phyloP scores from a whole-genome alignment of 2,797 vertebrate species.

The Ataeniobius toweri region DNA sequence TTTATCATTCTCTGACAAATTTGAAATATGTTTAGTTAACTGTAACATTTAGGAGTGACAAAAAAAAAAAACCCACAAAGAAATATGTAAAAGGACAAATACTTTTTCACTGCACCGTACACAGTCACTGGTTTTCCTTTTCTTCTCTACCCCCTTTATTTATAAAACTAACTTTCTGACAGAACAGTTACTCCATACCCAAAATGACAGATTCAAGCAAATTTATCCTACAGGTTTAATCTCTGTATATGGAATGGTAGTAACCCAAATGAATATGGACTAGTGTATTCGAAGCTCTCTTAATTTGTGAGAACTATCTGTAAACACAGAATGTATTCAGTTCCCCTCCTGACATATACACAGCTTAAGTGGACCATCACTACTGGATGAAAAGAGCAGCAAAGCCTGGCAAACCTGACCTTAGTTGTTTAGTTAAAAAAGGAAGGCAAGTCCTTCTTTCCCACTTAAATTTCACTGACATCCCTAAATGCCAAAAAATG shows the following conservation, averaged over 20 bases:
- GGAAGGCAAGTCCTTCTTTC: slow-evolving; percentile 31
- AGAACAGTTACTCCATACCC: slow-evolving; percentile 30
- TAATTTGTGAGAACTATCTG: slow-evolving; percentile 12
- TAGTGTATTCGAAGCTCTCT: slow-evolving; percentile 26
- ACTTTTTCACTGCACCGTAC: slow-evolving; percentile 8
- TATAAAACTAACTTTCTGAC: slow-evolving; percentile 30
- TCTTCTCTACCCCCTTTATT: slow-evolving; percentile 13
- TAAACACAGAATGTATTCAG: slow-evolving; percentile 21
- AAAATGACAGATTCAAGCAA: slow-evolving; percentile 19
- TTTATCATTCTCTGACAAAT: no score
- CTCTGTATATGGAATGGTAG: slow-evolving; percentile 16
- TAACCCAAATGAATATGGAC: slow-evolving; percentile 16
- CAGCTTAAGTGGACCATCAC: slow-evolving; percentile 72
- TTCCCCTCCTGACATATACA: slow-evolving; percentile 19
- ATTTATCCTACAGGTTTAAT: slow-evolving; percentile 34
- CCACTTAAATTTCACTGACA: slow-evolving; percentile 14
- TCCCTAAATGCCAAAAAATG: slow-evolving; percentile 28
- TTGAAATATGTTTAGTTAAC: no score
- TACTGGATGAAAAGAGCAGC: slow-evolving; percentile 41
- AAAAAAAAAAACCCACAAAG: not conserved
- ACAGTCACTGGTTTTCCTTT: not conserved
- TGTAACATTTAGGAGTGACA: not conserved
- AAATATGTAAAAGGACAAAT: slow-evolving; percentile 13
- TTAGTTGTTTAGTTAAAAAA: slow-evolving; percentile 21
- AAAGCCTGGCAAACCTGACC: slow-evolving; percentile 48